Conservation (phyloP, 2,113 vertebrate genomes). For the Talpa occidentalis region DNA sequence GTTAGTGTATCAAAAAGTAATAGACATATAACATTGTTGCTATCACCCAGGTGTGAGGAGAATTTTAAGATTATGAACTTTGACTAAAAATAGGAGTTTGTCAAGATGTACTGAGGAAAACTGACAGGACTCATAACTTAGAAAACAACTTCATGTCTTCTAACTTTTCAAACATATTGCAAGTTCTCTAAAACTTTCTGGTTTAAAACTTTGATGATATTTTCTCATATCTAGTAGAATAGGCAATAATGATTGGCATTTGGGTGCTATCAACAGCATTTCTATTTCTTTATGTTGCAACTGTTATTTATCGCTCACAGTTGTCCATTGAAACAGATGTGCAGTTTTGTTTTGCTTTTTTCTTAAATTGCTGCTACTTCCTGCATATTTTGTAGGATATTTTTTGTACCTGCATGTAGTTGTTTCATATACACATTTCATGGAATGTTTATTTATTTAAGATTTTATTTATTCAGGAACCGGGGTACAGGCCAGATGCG, state of each 20-base stretch:
- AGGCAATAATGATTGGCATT: neutral
- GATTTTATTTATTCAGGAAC: too few relatives aligned
- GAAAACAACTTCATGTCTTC: neutral
- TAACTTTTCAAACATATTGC: neutral
- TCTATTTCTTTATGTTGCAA: neutral
- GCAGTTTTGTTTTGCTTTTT: neutral
- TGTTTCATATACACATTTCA: neutral
- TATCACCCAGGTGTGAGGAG: neutral
- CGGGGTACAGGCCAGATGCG: too few relatives aligned
- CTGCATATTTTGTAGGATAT: neutral
- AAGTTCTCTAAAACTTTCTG: neutral
- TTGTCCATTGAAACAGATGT: neutral
- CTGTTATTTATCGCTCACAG: neutral
- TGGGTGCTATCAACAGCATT: neutral
- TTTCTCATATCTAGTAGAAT: neutral
- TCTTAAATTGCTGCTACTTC: neutral
- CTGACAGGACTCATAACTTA: neutral
- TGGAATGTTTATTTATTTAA: neutral
- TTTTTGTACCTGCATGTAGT: neutral
- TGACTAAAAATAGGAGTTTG: neutral
- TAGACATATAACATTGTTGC: conserved; percentile 35
- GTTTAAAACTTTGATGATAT: neutral
- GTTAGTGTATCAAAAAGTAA: conserved; percentile 10
- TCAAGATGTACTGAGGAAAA: neutral
- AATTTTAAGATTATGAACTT: conserved; percentile 23